These are phyloP conservation scores for Canis aureus DNA, from an alignment of 2,113 vertebrate species.

Conservation along the genomic window DNA sequence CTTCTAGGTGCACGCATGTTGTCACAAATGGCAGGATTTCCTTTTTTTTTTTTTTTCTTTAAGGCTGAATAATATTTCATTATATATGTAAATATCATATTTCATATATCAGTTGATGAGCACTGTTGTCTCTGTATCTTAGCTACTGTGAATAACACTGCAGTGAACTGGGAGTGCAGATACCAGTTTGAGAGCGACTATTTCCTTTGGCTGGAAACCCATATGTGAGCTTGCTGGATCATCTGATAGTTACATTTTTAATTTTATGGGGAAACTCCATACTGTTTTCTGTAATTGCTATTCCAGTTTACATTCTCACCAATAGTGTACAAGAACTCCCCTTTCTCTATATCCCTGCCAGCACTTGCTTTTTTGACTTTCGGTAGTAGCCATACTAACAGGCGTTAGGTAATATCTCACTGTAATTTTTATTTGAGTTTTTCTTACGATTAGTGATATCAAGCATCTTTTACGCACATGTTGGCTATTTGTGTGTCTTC, in stretches of 20 bases:
- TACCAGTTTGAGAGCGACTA: neutral
- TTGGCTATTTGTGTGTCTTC: neutral
- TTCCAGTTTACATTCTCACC: neutral
- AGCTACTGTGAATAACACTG: neutral
- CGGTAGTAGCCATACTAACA: neutral
- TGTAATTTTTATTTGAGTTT: neutral
- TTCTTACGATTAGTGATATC: neutral
- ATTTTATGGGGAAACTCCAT: neutral
- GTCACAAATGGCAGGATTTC: neutral
- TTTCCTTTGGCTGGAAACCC: neutral
- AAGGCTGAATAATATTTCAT: neutral
- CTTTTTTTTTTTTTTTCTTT: neutral
- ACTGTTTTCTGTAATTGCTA: neutral
- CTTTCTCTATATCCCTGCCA: neutral
- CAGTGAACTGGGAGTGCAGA: neutral
- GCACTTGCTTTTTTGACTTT: neutral
- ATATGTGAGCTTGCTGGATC: neutral
- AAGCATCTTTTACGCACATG: neutral
- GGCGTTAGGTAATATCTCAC: neutral
- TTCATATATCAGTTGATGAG: neutral
- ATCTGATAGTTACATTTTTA: neutral
- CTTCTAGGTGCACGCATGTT: neutral
- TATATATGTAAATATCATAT: neutral
- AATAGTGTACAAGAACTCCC: neutral
- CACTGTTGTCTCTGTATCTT: neutral